phyloP scores from a whole-genome alignment of 2,888 invertebrate species.

The Ischnura elegans region DNA sequence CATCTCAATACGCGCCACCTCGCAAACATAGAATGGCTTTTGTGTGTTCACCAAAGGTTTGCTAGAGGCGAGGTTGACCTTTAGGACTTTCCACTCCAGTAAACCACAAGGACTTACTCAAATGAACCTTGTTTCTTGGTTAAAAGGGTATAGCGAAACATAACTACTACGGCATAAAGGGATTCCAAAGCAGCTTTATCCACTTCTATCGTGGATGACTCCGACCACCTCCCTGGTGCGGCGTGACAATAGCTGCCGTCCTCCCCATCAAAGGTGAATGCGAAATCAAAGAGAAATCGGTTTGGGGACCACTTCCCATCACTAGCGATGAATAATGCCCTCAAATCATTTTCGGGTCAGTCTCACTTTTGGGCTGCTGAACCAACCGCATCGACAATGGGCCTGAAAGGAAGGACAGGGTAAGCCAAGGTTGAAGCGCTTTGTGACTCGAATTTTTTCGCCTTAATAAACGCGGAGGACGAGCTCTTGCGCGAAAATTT shows the following conservation, averaged over 20 bases:
- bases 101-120: too few species aligned
- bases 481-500: neutral
- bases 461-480: neutral
- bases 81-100: too few species aligned
- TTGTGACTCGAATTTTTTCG: neutral
- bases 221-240: too few species aligned
- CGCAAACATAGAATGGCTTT: too few species aligned
- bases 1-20: too few species aligned
- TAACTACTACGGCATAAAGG: too few species aligned
- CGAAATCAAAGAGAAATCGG: neutral
- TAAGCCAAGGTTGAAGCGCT: neutral
- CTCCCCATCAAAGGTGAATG: neutral
- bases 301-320: neutral
- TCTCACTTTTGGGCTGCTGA: neutral
- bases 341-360: neutral
- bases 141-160: too few species aligned
- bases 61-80: too few species aligned
- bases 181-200: too few species aligned
- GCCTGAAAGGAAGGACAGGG: neutral
- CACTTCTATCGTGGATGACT: too few species aligned
- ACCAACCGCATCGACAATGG: neutral
- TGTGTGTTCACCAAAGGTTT: too few species aligned
- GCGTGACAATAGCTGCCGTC: neutral
- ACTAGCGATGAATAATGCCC: neutral
- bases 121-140: too few species aligned